These are phyloP conservation scores for Malaclemys terrapin DNA, from an alignment of 2,113 vertebrate genomes.

Conservation along the genomic window DNA sequence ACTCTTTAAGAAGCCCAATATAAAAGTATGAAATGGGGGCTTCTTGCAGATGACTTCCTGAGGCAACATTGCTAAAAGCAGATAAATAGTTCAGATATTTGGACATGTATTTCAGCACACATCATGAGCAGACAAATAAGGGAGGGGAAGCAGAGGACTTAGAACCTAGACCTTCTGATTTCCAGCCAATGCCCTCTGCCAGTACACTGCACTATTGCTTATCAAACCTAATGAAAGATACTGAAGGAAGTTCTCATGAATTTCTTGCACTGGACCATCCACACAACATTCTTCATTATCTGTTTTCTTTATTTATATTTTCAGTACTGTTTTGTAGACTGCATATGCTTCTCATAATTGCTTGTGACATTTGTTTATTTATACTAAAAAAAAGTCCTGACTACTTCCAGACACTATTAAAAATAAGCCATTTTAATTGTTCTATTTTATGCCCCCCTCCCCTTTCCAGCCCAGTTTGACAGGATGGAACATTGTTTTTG, in stretches of 20 bases:
- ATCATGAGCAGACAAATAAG: neutral
- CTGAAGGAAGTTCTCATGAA: neutral
- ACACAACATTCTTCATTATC: slow-evolving; percentile 14
- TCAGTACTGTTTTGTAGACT: slow-evolving; percentile 46
- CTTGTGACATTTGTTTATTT: slow-evolving; percentile 72
- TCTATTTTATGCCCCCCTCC: slow-evolving; percentile 64
- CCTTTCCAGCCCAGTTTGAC: slow-evolving; percentile 64
- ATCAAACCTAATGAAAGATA: neutral
- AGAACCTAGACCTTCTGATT: neutral
- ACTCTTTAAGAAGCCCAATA: slow-evolving; percentile 70
- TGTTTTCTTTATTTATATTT: slow-evolving; percentile 59
- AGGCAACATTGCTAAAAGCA: slow-evolving; percentile 73
- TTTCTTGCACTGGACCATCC: neutral
- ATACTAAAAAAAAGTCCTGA: slow-evolving; percentile 63
- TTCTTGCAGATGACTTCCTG: slow-evolving; percentile 66
- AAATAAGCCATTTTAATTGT: slow-evolving; percentile 78
- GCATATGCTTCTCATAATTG: slow-evolving; percentile 60
- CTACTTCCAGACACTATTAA: slow-evolving; percentile 73
- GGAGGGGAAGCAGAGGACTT: neutral
- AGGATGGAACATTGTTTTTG: slow-evolving; percentile 73
- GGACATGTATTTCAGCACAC: slow-evolving; percentile 41
- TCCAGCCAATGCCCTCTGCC: neutral
- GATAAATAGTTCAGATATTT: slow-evolving; percentile 71
- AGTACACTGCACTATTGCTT: neutral
- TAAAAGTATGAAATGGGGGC: slow-evolving; percentile 68